Conservation (phyloP, 2,113 vertebrate species). For the Erythrocercus mccallii region DNA sequence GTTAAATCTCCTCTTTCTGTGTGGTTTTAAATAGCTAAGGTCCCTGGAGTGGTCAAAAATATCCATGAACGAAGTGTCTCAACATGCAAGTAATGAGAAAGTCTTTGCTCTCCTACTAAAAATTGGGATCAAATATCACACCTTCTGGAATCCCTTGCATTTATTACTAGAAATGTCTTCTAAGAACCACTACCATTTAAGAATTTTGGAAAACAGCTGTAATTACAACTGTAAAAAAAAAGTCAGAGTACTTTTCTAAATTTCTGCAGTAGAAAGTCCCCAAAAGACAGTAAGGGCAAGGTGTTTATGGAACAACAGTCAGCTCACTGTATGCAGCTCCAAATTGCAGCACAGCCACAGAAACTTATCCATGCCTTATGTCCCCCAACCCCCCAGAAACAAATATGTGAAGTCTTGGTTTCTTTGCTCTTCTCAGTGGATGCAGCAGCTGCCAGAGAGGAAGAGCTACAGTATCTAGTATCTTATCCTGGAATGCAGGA, state of each 20-base stretch:
- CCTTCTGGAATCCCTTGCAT: neutral
- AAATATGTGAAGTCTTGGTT: neutral
- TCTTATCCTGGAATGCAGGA: neutral
- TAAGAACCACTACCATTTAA: neutral
- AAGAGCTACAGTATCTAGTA: neutral
- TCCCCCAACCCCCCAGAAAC: rapidly evolving
- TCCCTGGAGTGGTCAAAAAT: neutral
- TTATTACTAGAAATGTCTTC: neutral
- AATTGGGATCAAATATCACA: neutral
- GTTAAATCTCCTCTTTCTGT: neutral
- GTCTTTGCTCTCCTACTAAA: neutral
- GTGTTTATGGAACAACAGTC: neutral
- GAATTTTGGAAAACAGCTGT: neutral
- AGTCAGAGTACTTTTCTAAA: neutral
- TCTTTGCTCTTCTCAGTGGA: neutral
- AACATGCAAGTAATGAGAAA: neutral
- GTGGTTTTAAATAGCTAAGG: neutral
- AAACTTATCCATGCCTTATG: neutral
- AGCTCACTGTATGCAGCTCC: neutral
- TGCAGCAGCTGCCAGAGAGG: neutral
- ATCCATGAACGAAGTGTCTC: neutral
- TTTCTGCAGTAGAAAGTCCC: neutral
- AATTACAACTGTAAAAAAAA: neutral
- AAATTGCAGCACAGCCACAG: neutral
- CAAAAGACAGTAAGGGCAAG: neutral